These are phyloP conservation scores for Cacatua alba DNA, from an alignment of 2,113 vertebrate genomes.

Conservation along the genomic window DNA sequence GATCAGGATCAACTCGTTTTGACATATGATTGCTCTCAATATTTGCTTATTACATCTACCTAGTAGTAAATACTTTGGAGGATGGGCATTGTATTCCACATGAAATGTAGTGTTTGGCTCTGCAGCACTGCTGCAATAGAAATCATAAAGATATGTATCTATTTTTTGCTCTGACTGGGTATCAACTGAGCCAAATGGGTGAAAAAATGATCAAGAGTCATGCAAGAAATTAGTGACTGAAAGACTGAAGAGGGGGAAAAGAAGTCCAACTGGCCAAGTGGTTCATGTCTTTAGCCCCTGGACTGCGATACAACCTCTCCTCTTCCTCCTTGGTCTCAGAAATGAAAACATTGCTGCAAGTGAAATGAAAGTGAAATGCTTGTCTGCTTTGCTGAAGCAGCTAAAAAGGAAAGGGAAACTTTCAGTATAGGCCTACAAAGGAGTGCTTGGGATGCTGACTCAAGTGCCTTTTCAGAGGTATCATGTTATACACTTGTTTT, in stretches of 20 bases:
- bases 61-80: background rate
- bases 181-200: background rate
- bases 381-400: background rate
- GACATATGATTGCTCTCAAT: background rate
- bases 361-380: conserved; percentile 2
- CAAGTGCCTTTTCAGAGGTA: background rate
- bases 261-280: background rate
- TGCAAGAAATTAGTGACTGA: background rate
- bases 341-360: background rate
- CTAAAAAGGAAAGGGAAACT: background rate
- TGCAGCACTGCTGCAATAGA: background rate
- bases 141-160: background rate
- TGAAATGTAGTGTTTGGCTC: background rate
- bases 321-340: background rate
- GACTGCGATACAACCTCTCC: background rate
- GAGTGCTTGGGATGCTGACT: background rate
- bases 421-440: background rate
- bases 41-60: background rate
- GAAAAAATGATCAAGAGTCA: background rate
- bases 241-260: background rate
- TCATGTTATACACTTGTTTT: background rate
- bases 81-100: background rate
- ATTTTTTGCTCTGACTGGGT: background rate
- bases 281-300: background rate
- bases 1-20: background rate